Conservation (phyloP, 2,797 vertebrate genomes). For the Muraenolepis orangiensis region DNA sequence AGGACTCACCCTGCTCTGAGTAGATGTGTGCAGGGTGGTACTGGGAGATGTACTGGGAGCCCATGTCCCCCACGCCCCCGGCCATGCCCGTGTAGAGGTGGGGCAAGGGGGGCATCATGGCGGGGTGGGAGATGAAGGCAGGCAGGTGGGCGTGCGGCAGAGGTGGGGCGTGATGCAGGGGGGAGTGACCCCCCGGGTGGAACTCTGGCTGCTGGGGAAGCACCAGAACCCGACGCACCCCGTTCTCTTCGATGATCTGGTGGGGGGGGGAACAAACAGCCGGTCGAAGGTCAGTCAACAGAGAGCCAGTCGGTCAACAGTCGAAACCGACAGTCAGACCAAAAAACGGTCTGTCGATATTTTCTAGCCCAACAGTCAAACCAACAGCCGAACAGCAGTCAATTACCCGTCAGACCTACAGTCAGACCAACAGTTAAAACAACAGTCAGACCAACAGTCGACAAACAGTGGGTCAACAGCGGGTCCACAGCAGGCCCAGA, state of each 20-base stretch:
- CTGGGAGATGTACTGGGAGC: conserved; percentile 91
- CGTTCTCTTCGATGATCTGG: conserved; percentile 97
- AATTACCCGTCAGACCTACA: too few species aligned
- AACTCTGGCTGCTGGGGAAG: conserved; percentile 98
- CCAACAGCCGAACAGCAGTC: neutral
- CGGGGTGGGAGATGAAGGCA: conserved; percentile 91
- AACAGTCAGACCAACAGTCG: too few species aligned
- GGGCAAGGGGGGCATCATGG: conserved; percentile 89
- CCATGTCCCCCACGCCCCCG: conserved; percentile 85
- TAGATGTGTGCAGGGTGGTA: conserved; percentile 92
- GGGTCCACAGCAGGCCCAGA: too few species aligned
- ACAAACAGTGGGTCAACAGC: too few species aligned
- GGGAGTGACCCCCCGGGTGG: conserved; percentile 89
- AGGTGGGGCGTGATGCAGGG: conserved; percentile 87
- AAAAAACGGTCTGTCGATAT: too few species aligned
- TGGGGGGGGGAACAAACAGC: neutral
- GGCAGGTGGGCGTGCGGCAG: conserved; percentile 88
- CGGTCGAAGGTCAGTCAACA: neutral
- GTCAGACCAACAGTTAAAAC: too few species aligned
- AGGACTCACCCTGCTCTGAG: conserved; percentile 88
- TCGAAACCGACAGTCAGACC: too few species aligned
- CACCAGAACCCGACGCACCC: conserved; percentile 95
- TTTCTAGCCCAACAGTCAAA: too few species aligned
- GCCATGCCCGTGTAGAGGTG: conserved; percentile 88
- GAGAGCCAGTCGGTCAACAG: neutral